These are phyloP conservation scores for Tarsius wallacei DNA, from an alignment of 2,797 vertebrate species.

Conservation along the genomic window DNA sequence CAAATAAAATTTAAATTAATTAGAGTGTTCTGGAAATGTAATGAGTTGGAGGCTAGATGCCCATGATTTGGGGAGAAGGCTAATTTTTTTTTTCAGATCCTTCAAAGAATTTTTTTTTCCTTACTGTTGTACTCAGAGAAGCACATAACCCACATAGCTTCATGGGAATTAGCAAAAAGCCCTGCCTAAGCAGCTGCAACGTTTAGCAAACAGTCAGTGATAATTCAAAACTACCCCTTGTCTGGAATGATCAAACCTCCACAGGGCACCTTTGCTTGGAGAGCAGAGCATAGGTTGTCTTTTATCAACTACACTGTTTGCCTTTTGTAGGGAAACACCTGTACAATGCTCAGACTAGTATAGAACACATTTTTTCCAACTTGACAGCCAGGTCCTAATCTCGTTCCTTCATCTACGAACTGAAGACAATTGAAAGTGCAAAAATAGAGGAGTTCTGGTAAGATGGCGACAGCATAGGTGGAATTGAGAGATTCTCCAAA, in stretches of 20 bases:
- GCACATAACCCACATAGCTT: not conserved
- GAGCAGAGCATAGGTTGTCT: not conserved
- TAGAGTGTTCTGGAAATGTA: not conserved
- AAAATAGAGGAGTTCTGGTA: too few species aligned
- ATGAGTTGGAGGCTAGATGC: not conserved
- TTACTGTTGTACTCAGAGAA: not conserved
- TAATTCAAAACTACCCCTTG: not conserved
- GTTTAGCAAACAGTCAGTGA: not conserved
- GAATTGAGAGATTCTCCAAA: too few species aligned
- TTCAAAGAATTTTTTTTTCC: not conserved
- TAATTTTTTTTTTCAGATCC: not conserved
- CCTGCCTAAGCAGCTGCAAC: not conserved
- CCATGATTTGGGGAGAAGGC: not conserved
- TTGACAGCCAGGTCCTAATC: not conserved
- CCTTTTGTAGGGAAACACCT: not conserved
- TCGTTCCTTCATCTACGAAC: not conserved
- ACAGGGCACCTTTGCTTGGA: not conserved
- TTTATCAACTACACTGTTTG: not conserved
- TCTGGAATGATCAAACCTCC: not conserved
- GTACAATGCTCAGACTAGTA: not conserved
- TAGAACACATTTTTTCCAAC: not conserved
- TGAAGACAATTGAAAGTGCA: not conserved
- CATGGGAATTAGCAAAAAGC: not conserved
- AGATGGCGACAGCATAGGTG: too few species aligned
- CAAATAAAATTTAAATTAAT: constrained; percentile 40